Conservation (phyloP, 2,888 invertebrate genomes). For the Malachius bipustulatus region DNA sequence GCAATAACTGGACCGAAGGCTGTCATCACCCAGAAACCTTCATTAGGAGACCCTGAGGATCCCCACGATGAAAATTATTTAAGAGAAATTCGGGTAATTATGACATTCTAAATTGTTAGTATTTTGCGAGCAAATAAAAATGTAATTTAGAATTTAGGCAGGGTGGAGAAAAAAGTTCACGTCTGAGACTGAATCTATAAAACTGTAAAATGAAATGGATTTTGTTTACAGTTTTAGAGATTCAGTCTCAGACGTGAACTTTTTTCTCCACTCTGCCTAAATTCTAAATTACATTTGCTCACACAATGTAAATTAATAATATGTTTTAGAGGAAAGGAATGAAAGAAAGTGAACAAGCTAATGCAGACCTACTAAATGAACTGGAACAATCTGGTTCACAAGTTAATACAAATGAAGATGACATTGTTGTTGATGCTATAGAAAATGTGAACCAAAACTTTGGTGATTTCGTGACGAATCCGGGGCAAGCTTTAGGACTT, state of each 20-base stretch:
- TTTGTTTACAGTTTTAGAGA: too few relatives aligned
- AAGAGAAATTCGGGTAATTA: conserved; percentile 72
- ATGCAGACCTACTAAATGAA: conserved; percentile 38
- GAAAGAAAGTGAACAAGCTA: conserved; percentile 46
- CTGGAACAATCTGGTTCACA: conserved; percentile 38
- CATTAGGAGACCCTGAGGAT: conserved; percentile 76
- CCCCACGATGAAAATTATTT: conserved; percentile 88
- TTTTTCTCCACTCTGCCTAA: too few relatives aligned
- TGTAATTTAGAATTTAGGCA: too few relatives aligned
- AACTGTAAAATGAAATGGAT: too few relatives aligned
- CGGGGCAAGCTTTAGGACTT: conserved; percentile 71
- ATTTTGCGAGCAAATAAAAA: too few relatives aligned
- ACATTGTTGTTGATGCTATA: conserved; percentile 58
- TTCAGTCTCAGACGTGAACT: too few relatives aligned
- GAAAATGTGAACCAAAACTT: conserved; percentile 34
- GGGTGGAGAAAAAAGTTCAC: too few relatives aligned
- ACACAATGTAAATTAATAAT: too few relatives aligned
- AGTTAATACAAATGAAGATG: conserved; percentile 49
- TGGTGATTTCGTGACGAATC: conserved; percentile 55
- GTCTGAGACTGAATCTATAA: too few relatives aligned
- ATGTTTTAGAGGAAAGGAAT: conserved; percentile 44
- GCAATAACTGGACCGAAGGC: conserved; percentile 69
- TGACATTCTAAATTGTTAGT: conserved; percentile 13
- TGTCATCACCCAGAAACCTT: conserved; percentile 58
- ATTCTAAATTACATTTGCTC: too few relatives aligned